Conservation (phyloP, 2,888 invertebrate genomes). For the Drosophila merina region DNA sequence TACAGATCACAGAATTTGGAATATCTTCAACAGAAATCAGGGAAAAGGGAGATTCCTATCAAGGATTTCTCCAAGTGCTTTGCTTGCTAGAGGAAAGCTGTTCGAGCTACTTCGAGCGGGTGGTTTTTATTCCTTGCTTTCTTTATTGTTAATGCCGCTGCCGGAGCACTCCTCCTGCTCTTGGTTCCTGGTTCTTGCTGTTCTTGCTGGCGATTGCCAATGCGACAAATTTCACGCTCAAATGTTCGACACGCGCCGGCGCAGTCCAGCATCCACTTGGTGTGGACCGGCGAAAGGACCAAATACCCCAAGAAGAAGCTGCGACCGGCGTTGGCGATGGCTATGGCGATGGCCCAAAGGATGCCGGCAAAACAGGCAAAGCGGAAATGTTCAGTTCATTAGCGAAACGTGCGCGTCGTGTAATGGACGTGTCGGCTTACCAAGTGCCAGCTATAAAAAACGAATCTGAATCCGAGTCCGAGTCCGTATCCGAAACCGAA, state of each 20-base stretch:
- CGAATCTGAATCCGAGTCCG: slow-evolving; percentile 4
- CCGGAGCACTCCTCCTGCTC: slow-evolving; percentile 1
- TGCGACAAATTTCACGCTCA: slow-evolving; percentile 77
- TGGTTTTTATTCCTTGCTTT: slow-evolving; percentile 36
- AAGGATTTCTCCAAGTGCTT: slow-evolving; percentile 21
- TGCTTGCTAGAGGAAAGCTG: slow-evolving; percentile 4
- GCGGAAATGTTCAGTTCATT: slow-evolving; percentile 81
- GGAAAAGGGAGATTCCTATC: neutral
- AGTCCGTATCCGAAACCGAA: too few species aligned
- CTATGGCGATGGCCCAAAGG: slow-evolving; percentile 54
- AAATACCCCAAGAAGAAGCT: slow-evolving; percentile 19
- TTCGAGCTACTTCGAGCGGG: slow-evolving; percentile 50
- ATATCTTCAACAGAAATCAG: neutral
- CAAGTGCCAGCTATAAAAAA: slow-evolving; percentile 1
- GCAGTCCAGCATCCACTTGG: slow-evolving; percentile 71
- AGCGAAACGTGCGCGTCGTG: slow-evolving; percentile 81
- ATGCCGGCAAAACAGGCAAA: slow-evolving; percentile 69
- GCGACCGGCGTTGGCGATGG: slow-evolving; percentile 9
- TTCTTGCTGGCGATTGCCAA: slow-evolving; percentile 25
- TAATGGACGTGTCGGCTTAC: slow-evolving; percentile 71
- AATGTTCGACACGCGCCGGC: slow-evolving; percentile 77
- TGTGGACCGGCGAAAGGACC: slow-evolving; percentile 33
- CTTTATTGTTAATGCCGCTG: slow-evolving; percentile 21
- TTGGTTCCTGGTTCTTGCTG: slow-evolving; percentile 13
- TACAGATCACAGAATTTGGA: neutral